Base-by-base conservation (phyloP, 2,797 vertebrate genomes). In the Protosalanx chinensis region DNA sequence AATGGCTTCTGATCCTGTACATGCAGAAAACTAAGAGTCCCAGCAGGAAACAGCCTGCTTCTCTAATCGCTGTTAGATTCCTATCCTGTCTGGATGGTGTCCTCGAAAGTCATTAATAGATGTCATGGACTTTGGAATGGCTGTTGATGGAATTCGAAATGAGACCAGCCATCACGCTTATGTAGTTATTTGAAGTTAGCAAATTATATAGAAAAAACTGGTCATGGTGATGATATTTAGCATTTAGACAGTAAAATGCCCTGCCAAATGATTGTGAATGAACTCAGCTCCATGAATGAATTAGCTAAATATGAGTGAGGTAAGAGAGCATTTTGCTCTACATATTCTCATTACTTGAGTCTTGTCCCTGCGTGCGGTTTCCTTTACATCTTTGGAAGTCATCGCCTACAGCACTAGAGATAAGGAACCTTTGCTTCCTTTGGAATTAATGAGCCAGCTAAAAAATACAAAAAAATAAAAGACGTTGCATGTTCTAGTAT, bases 341-440 rank as follows among this genome's bases (percentile, higher is more conserved):
- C n/a, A 72, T 64, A 72, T 81, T 85, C 82, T 84, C 79, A 72
- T 64, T 69, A 35, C 69, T 58, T 58, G n/a, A 60, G 58, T 60
- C 20, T 27, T 60, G 20, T 56, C 18, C 51, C 51, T 56, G 51
- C n/a, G 51, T 60, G 23, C 58, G 29, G 51, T 12, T 60, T 60
- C 58, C 29, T 23, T 60, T 23, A 58, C 18, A 60, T 60, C 20
- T 7, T 60, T 4, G 58, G 58, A 60, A 27, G 58, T 60, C 23
- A 60, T 30, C 4, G 20, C 58, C 20, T 58, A 23, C 6, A 58
- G 56, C 18, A 58, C 18, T 20, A 23, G 20, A 46, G 41, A 56
- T 60, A 23, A 27, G 58, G 8, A 56, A 56, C 51, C 51, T 56
- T 56, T n/a, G 58, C 27, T 27, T 23, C 27, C 20, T 27, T 13